phyloP scores from a whole-genome alignment of 2,888 invertebrate genomes.

The Fragum sueziense region DNA sequence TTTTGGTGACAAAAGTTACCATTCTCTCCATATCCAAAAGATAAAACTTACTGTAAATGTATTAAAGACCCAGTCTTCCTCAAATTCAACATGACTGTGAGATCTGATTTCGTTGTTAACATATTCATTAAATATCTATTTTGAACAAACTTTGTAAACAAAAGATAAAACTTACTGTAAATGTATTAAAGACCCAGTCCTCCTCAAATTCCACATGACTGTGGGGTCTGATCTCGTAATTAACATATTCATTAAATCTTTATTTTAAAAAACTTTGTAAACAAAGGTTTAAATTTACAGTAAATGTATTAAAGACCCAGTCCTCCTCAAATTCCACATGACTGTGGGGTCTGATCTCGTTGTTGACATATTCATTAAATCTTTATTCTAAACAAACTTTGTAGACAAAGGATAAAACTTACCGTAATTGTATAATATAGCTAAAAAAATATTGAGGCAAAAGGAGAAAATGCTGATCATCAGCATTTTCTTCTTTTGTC shows the following conservation, averaged over 20 bases:
- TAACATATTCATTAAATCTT: slow-evolving; percentile 80
- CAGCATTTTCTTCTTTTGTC: slow-evolving; percentile 82
- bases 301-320: slow-evolving; percentile 79
- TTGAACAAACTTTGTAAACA: no score
- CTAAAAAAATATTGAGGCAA: no score
- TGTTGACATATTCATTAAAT: slow-evolving; percentile 82
- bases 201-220: slow-evolving; percentile 2
- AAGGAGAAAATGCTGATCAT: slow-evolving; percentile 82
- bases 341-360: slow-evolving; percentile 70
- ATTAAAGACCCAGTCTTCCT: slow-evolving; percentile 1
- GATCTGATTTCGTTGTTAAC: neutral
- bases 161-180: neutral
- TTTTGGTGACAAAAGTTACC: no score
- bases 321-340: slow-evolving; percentile 81
- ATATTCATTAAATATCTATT: neutral
- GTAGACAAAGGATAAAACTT: no score
- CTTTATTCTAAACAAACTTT: slow-evolving; percentile 83
- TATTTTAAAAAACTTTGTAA: slow-evolving; percentile 81
- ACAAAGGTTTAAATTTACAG: slow-evolving; percentile 78
- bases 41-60: neutral
- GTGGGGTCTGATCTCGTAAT: neutral
- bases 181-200: slow-evolving; percentile 1
- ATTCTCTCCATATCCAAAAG: no score
- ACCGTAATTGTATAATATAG: no score
- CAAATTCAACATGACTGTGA: neutral